Percentiles rank a stretch among this genome's conserved stretches.
Conservation (phyloP, 2,113 vertebrate genomes). For the Holacanthus passer region DNA sequence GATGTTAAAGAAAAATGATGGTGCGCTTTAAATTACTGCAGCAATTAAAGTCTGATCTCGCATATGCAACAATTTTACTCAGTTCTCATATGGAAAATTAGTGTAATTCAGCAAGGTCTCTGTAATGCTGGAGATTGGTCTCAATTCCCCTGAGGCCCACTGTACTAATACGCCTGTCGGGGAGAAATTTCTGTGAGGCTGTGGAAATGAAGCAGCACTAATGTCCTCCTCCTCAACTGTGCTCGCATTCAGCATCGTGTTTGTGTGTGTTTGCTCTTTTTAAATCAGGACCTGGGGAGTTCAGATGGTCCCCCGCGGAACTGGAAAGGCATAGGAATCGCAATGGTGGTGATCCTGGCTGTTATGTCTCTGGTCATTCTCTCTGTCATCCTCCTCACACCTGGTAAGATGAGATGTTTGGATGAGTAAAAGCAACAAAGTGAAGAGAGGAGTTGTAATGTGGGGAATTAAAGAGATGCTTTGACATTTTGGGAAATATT, state of each 20-base stretch:
- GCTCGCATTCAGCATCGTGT: conserved; percentile 44
- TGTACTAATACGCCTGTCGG: conserved; percentile 55
- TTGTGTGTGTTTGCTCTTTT: conserved; percentile 46
- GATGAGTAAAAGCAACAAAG: conserved; percentile 19
- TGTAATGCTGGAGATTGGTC: conserved; percentile 44
- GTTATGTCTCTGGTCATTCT: conserved; percentile 87
- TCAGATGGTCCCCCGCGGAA: conserved; percentile 84
- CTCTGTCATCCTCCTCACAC: conserved; percentile 85
- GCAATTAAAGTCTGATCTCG: conserved; percentile 62
- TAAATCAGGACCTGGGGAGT: conserved; percentile 82
- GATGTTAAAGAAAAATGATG: conserved; percentile 39
- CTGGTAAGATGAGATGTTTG: conserved; percentile 77
- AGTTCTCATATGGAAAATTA: conserved; percentile 52
- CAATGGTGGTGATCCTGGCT: conserved; percentile 86
- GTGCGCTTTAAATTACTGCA: conserved; percentile 34
- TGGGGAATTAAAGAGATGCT: not conserved
- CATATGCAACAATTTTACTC: conserved; percentile 41
- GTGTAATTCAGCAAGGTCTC: conserved; percentile 59
- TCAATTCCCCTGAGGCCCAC: conserved; percentile 40
- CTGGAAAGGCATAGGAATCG: conserved; percentile 89
- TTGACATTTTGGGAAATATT: not conserved
- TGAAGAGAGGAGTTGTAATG: not conserved
- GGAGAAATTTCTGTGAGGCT: conserved; percentile 59
- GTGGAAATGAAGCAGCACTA: conserved; percentile 80
- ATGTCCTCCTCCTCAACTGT: conserved; percentile 67